These are phyloP conservation scores for Zosterops japonicus DNA, from an alignment of 2,113 vertebrate genomes.

Conservation along the genomic window DNA sequence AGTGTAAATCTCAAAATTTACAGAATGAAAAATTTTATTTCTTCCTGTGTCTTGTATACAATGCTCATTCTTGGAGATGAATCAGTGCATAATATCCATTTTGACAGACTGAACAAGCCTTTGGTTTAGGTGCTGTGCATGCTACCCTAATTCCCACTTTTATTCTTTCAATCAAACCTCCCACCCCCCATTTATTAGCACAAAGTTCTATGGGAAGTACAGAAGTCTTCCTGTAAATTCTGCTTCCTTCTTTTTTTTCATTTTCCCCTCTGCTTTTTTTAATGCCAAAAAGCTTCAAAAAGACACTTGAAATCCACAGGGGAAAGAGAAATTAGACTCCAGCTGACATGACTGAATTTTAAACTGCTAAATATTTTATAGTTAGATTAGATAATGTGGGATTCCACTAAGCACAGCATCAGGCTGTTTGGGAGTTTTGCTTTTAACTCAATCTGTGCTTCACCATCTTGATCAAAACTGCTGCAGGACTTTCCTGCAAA, in stretches of 20 bases:
- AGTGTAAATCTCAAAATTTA: background rate
- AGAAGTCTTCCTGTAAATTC: background rate
- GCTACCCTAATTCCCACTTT: background rate
- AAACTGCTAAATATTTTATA: conserved; percentile 14
- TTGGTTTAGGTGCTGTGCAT: background rate
- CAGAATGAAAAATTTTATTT: background rate
- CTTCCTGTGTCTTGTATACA: background rate
- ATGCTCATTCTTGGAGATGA: background rate
- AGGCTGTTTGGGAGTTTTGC: background rate
- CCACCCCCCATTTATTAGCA: background rate
- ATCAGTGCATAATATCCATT: background rate
- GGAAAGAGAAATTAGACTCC: conserved; percentile 29
- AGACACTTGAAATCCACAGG: conserved; percentile 9
- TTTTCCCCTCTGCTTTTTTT: background rate
- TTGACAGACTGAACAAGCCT: background rate
- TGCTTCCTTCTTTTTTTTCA: background rate
- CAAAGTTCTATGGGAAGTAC: background rate
- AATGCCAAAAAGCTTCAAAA: conserved; percentile 6
- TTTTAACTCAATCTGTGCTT: background rate
- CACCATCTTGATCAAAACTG: background rate
- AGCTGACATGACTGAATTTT: conserved; percentile 41
- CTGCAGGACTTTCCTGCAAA: background rate
- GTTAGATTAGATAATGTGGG: background rate
- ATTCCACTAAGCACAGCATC: background rate
- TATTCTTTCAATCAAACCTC: background rate